Evolutionary conservation across 2,113 vertebrate species (phyloP), one percentile per base, ranked within the genome.

Genomic region (Salminus brasiliensis): DNA sequence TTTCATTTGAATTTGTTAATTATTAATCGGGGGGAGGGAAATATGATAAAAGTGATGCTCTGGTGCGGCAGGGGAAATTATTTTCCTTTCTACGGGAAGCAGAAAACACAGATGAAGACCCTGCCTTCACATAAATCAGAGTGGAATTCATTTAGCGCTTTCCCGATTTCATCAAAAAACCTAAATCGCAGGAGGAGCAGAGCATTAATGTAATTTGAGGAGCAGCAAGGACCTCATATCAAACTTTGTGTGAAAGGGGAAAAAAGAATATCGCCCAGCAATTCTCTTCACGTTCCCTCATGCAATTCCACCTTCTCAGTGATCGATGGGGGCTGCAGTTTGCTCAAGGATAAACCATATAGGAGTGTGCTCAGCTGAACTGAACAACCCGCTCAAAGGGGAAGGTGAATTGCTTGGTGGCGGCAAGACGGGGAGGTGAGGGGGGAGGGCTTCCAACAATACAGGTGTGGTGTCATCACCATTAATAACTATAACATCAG

Each of bases 1-100:
- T 72, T 52, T 81, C 75, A 87, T 88, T 79, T 75, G 39, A 72
- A 63, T 82, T 36, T 85, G 72, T 87, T 87, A 82, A 89, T 90
- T 88, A 87, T 84, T 79, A 67, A 84, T 74, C 21, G 41, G 36
- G 23, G 11, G 21, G 49, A 63, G 12, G 30, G 41, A 52, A 55
- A 53, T 53, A 16, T 21, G 25, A 55, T 74, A 8, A 34, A 79
- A 69, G 75, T 72, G 43, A 10, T 72, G 62, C 30, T 52, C 62
- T 74, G 29, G 62, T 57, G 34, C 32, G 23, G 2, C 6, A 11
- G 18, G 2, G 47, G 11, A 36, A 73, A 78, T 73, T 27, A 4
- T 57, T 67, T 73, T 9, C n/a, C 60, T 66, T 34, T 47, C 21
- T 8, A 39, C 27, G 49, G 27, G 45, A 41, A 52, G 30, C 53